Evolutionary conservation across 2,797 vertebrate genomes (phyloP).

Genomic region (Sebastes trivittatus): DNA sequence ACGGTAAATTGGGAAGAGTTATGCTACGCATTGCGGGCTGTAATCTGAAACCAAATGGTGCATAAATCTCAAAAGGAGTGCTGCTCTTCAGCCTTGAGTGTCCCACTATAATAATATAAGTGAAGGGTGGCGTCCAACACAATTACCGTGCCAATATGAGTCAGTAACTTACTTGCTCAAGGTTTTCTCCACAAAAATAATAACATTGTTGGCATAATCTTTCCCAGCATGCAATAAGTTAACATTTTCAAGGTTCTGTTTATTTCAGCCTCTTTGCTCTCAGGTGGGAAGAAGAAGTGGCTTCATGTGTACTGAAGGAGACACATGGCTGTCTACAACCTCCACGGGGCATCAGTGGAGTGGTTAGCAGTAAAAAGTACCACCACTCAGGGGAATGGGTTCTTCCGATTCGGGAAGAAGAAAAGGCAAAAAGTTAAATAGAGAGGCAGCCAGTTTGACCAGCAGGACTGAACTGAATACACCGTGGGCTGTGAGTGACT

Average conservation of each 20-base stretch:
- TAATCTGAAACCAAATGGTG: not conserved
- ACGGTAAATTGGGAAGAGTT: not conserved
- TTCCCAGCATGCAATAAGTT: not conserved
- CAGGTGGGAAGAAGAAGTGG: not conserved
- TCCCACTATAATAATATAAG: not conserved
- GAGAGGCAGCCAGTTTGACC: not conserved
- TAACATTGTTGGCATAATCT: not conserved
- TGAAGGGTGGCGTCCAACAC: not conserved
- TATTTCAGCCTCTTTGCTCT: not conserved
- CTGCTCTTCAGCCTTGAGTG: not conserved
- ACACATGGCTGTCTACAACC: not conserved
- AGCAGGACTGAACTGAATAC: not conserved
- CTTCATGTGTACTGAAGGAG: not conserved
- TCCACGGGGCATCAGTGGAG: not conserved
- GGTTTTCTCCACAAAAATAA: not conserved
- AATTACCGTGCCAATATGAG: not conserved
- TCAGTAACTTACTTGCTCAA: not conserved
- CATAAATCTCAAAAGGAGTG: not conserved
- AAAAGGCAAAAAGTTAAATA: not conserved
- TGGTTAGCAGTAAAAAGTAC: not conserved
- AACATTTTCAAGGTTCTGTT: too few species aligned
- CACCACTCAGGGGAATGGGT: not conserved
- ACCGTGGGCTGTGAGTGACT: not conserved
- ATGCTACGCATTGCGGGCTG: not conserved
- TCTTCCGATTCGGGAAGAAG: not conserved